Conservation (phyloP, 1,140 invertebrate species). For the Oppia nitens region DNA sequence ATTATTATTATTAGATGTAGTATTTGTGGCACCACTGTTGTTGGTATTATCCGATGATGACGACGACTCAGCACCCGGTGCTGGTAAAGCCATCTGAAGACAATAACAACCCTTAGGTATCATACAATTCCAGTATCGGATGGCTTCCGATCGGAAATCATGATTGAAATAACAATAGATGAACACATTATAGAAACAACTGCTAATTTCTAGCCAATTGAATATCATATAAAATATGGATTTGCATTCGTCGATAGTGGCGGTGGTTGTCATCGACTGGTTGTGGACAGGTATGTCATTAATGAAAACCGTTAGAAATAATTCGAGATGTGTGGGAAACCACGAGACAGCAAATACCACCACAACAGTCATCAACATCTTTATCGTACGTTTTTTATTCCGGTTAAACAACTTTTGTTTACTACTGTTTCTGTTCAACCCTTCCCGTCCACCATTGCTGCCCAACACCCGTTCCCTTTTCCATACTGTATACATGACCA, state of each 20-base stretch:
- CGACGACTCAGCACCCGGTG: too few species aligned
- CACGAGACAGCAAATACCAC: slow-evolving; percentile 32
- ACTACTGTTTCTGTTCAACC: slow-evolving; percentile 24
- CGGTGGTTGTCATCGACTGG: not conserved
- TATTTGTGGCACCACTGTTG: too few species aligned
- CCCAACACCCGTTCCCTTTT: not conserved
- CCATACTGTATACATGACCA: slow-evolving; percentile 27
- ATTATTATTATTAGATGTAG: too few species aligned
- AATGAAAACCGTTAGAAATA: slow-evolving; percentile 19
- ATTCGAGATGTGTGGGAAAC: slow-evolving; percentile 29
- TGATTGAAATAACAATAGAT: slow-evolving; percentile 84
- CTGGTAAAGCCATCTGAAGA: too few species aligned
- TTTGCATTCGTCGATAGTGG: too few species aligned
- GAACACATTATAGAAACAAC: slow-evolving; percentile 75
- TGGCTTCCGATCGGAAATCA: slow-evolving; percentile 39
- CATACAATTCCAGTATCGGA: slow-evolving; percentile 4
- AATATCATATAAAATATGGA: slow-evolving; percentile 44
- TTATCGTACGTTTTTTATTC: slow-evolving; percentile 31
- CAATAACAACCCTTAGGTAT: too few species aligned
- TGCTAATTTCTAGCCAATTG: slow-evolving; percentile 76
- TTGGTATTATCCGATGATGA: too few species aligned
- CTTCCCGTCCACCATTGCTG: too few species aligned
- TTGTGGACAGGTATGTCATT: not conserved
- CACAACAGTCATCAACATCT: slow-evolving; percentile 35
- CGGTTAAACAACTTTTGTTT: slow-evolving; percentile 18